Evolutionary conservation across 1,140 invertebrate genomes (phyloP).

Genomic region (Ridgeia piscesae): DNA sequence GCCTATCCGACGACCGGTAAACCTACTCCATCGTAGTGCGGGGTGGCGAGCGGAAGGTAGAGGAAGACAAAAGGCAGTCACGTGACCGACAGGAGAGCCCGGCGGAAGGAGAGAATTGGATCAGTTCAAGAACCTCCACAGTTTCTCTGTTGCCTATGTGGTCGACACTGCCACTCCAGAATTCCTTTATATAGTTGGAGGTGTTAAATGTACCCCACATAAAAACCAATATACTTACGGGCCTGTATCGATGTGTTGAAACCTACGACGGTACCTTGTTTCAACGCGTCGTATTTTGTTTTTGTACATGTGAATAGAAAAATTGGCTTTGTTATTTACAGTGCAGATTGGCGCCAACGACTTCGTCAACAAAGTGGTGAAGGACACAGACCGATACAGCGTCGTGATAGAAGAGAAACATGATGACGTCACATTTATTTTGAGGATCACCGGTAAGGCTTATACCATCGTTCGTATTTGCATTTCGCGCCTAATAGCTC

Average conservation of each 20-base stretch:
- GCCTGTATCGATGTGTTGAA: neutral
- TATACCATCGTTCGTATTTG: neutral
- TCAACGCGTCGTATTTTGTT: neutral
- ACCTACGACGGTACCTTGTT: neutral
- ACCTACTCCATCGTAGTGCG: too few relatives aligned
- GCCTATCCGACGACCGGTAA: too few relatives aligned
- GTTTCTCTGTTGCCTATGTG: too few relatives aligned
- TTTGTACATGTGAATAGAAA: neutral
- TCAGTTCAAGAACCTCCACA: too few relatives aligned
- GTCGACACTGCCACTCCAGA: too few relatives aligned
- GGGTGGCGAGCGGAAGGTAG: too few relatives aligned
- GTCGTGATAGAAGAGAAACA: neutral
- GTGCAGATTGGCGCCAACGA: neutral
- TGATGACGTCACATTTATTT: neutral
- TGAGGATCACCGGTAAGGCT: neutral
- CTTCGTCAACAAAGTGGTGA: neutral
- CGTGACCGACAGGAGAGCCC: too few relatives aligned
- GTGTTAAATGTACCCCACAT: neutral
- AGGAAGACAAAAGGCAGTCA: too few relatives aligned
- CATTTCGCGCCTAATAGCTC: neutral
- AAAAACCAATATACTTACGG: neutral
- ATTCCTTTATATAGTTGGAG: neutral
- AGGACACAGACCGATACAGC: neutral
- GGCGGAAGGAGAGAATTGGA: too few relatives aligned
- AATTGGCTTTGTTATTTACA: neutral